A percentile compares a stretch with the other conserved stretches of the same genome.
phyloP scores from a whole-genome alignment of 2,888 invertebrate species.

The Epirrita christyi region DNA sequence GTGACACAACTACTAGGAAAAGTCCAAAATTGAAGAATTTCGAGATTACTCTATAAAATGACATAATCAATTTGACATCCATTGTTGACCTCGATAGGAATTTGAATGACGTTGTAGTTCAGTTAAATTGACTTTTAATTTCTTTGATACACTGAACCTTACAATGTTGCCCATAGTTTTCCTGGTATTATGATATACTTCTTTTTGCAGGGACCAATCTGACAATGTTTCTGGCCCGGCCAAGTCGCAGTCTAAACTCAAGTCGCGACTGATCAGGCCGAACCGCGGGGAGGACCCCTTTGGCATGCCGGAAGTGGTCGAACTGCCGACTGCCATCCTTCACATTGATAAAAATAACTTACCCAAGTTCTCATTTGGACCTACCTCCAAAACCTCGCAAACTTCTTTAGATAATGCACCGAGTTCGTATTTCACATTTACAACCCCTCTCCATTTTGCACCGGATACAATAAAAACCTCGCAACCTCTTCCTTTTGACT shows the following conservation, averaged over 20 bases:
- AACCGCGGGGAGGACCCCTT: constrained; percentile 45
- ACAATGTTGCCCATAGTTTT: too few species aligned
- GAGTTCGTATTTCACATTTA: constrained; percentile 56
- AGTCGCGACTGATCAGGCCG: constrained; percentile 53
- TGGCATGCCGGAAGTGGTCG: constrained; percentile 38
- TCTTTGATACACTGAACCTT: too few species aligned
- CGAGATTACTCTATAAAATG: too few species aligned
- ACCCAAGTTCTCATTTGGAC: constrained; percentile 61
- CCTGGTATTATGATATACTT: too few species aligned
- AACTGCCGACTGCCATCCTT: constrained; percentile 59
- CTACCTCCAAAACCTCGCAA: constrained; percentile 12
- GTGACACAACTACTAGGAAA: too few species aligned
- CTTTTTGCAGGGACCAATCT: constrained; percentile 47
- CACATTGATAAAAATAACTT: constrained; percentile 64
- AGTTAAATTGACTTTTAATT: too few species aligned
- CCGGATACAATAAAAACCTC: constrained; percentile 30
- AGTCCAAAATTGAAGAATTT: too few species aligned
- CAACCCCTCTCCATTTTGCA: constrained; percentile 57
- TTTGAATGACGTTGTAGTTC: too few species aligned
- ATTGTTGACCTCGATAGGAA: too few species aligned
- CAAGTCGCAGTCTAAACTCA: constrained; percentile 53
- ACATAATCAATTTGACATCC: too few species aligned
- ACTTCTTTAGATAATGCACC: constrained; percentile 32
- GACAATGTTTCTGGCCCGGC: neutral
- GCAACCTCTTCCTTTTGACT: constrained; percentile 49